Percentiles rank a stretch among this genome's conserved stretches.
Evolutionary conservation across 2,113 vertebrate genomes (phyloP).

Genomic region (Triplophysa tibetana): DNA sequence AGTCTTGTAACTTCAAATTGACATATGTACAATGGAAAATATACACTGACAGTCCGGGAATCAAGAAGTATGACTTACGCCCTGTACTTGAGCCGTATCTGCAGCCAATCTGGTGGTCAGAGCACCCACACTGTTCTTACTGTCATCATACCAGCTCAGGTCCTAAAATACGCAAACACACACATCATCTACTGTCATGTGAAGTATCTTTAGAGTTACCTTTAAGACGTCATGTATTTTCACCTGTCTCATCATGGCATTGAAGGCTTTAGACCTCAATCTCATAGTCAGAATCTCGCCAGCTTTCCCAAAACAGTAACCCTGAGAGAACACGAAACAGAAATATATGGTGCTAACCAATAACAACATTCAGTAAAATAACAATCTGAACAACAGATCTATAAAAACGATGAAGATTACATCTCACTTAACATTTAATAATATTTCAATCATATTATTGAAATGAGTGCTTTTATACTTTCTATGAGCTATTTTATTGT

Average conservation of each 20-base stretch:
- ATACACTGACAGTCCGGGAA: not conserved
- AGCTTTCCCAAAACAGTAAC: conserved; percentile 91
- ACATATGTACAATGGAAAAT: not conserved
- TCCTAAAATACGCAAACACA: conserved; percentile 76
- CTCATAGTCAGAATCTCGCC: conserved; percentile 93
- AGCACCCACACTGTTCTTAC: conserved; percentile 87
- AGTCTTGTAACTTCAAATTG: too few relatives aligned
- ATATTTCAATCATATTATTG: not conserved
- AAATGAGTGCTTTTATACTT: not conserved
- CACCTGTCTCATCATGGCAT: conserved; percentile 95
- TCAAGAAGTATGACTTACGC: conserved; percentile 74
- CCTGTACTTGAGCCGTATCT: conserved; percentile 94
- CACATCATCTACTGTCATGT: not conserved
- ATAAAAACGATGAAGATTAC: not conserved
- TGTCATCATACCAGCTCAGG: conserved; percentile 88
- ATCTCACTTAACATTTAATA: not conserved
- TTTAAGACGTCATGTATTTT: conserved; percentile 27
- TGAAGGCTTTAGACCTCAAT: conserved; percentile 85
- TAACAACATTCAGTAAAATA: too few relatives aligned
- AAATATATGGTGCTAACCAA: not conserved
- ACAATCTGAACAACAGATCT: too few relatives aligned
- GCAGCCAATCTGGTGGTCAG: conserved; percentile 91
- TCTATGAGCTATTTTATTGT: not conserved
- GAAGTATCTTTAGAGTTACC: not conserved
- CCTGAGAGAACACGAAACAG: conserved; percentile 70